Evolutionary conservation across 2,113 vertebrate genomes (phyloP).

Genomic region (Engraulis encrasicolus): DNA sequence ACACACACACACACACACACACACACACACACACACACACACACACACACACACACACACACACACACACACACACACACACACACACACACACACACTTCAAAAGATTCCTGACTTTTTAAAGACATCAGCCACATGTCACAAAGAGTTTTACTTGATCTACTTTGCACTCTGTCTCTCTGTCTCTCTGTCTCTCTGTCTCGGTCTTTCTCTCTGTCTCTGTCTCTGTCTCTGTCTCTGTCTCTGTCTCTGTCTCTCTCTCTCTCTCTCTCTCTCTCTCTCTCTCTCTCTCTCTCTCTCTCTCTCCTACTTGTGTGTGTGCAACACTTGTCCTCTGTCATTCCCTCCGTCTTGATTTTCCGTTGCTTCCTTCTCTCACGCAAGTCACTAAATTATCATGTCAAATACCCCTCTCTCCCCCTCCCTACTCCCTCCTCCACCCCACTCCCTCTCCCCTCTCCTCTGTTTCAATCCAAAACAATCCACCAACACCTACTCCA

Average conservation of each 20-base stretch:
- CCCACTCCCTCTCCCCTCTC: too few species aligned
- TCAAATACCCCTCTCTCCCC: not conserved
- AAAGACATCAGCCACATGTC: slow-evolving; percentile 6
- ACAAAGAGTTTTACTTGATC: not conserved
- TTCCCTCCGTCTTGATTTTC: slow-evolving; percentile 56
- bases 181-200: not conserved
- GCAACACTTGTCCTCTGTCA: slow-evolving; percentile 52
- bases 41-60: not conserved
- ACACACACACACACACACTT: slow-evolving; percentile 3
- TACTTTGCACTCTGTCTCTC: not conserved
- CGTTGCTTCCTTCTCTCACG: slow-evolving; percentile 30
- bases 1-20: not conserved
- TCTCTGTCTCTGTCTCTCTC: too few species aligned
- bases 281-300: slow-evolving; percentile 13
- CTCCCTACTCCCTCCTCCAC: too few species aligned
- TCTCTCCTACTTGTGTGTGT: not conserved
- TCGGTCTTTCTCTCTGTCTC: not conserved
- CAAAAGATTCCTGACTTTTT: slow-evolving; percentile 16
- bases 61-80: slow-evolving; percentile 13
- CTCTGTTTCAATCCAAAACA: too few species aligned
- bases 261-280: slow-evolving; percentile 20
- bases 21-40: not conserved
- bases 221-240: not conserved
- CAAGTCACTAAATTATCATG: slow-evolving; percentile 6
- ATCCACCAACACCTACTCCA: too few species aligned